These are phyloP conservation scores for Meghimatium bilineatum DNA, from an alignment of 2,888 invertebrate species.

Conservation along the genomic window DNA sequence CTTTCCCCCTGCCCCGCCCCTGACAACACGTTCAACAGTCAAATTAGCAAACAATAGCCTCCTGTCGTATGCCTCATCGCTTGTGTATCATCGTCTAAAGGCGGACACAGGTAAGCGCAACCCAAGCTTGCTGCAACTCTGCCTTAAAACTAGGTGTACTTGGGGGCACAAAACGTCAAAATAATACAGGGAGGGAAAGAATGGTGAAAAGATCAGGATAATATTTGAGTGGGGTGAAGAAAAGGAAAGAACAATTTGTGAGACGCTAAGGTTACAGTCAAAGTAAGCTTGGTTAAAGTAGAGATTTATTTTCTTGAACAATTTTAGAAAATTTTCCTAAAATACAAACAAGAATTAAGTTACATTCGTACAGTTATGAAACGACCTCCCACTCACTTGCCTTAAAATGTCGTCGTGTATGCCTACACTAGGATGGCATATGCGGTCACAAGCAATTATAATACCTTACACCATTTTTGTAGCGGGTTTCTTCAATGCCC, in stretches of 20 bases:
- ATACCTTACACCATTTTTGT: too few relatives aligned
- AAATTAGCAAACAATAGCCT: slow-evolving; percentile 39
- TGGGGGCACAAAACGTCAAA: neutral
- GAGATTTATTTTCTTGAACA: too few relatives aligned
- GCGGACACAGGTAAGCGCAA: slow-evolving; percentile 39
- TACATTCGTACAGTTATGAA: too few relatives aligned
- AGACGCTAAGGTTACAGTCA: neutral
- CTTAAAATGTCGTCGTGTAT: too few relatives aligned
- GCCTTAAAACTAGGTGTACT: neutral
- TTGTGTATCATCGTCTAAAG: slow-evolving; percentile 20
- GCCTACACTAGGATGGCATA: too few relatives aligned
- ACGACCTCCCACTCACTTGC: too few relatives aligned
- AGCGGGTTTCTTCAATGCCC: too few relatives aligned
- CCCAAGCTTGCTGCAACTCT: slow-evolving; percentile 27
- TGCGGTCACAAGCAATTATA: too few relatives aligned
- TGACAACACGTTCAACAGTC: neutral
- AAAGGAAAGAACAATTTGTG: neutral
- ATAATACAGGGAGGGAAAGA: neutral
- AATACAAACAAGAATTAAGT: too few relatives aligned
- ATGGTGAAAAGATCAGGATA: neutral
- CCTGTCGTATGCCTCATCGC: neutral
- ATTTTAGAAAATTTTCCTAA: too few relatives aligned
- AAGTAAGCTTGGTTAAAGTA: slow-evolving; percentile 4
- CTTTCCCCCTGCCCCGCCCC: neutral
- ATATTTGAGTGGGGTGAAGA: neutral